Conservation (phyloP, 2,113 vertebrate genomes). For the Phrynosoma blainvillii region DNA sequence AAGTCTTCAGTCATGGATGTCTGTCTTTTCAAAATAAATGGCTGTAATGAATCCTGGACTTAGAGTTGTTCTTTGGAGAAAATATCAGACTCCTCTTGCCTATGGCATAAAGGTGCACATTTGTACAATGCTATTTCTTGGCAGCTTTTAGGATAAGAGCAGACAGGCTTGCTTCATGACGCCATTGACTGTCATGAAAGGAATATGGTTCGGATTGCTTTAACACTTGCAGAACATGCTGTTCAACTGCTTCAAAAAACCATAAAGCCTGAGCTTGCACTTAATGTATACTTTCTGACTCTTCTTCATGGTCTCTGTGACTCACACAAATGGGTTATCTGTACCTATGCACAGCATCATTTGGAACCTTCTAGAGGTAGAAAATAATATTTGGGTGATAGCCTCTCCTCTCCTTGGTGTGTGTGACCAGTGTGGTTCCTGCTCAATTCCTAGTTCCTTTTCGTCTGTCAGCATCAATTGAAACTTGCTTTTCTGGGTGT, state of each 20-base stretch:
- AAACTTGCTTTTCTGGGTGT: no score
- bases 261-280: neutral
- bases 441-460: no score
- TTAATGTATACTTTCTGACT: constrained; percentile 5
- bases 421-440: no score
- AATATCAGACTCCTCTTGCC: neutral
- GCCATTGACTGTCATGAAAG: neutral
- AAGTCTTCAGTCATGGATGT: neutral
- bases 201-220: constrained; percentile 47
- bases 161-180: accelerated
- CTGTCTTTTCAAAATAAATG: neutral
- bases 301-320: neutral
- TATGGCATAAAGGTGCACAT: neutral
- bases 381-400: no score
- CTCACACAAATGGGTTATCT: no score
- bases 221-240: constrained; percentile 50
- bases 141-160: no score
- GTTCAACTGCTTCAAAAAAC: constrained; percentile 44
- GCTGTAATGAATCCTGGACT: neutral
- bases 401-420: no score
- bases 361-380: no score
- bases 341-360: no score
- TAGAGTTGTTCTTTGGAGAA: neutral
- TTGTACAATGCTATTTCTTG: constrained; percentile 1
- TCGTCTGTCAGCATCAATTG: no score